Percentiles rank a stretch among this genome's conserved stretches.
Conservation (phyloP, 2,797 vertebrate genomes). For the Diglossa cyanea region DNA sequence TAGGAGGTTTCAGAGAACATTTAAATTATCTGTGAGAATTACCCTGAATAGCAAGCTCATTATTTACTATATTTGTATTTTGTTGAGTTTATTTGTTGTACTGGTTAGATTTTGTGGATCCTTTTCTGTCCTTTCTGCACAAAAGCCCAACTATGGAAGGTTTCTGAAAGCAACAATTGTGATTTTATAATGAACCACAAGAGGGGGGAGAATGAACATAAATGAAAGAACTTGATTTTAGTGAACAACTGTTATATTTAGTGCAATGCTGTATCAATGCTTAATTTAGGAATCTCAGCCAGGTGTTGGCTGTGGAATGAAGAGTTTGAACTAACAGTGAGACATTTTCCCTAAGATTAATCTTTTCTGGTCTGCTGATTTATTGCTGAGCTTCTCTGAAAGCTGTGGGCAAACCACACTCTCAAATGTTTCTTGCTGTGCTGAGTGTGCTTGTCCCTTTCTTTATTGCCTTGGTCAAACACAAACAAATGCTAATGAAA, state of each 20-base stretch:
- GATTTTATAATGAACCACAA: slow-evolving; percentile 77
- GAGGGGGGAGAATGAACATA: slow-evolving; percentile 76
- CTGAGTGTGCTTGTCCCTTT: neutral
- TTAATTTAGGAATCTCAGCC: neutral
- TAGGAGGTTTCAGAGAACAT: neutral
- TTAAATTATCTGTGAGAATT: neutral
- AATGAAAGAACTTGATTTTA: slow-evolving; percentile 65
- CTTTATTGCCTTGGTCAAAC: neutral
- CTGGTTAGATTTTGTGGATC: neutral
- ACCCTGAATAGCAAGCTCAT: neutral
- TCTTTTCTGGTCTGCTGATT: neutral
- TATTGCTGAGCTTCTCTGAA: neutral
- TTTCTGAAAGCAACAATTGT: slow-evolving; percentile 61
- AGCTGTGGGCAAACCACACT: neutral
- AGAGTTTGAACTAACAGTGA: neutral
- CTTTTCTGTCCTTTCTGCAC: neutral
- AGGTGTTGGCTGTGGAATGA: neutral
- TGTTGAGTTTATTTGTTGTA: neutral
- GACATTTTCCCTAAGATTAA: neutral
- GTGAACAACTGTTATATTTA: slow-evolving; percentile 3
- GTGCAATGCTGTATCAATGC: neutral
- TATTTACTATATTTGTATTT: slow-evolving; percentile 31
- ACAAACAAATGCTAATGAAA: neutral
- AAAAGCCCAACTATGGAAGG: neutral
- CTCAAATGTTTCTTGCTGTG: neutral